phyloP scores from a whole-genome alignment of 2,113 vertebrate species.

The Indicator indicator region DNA sequence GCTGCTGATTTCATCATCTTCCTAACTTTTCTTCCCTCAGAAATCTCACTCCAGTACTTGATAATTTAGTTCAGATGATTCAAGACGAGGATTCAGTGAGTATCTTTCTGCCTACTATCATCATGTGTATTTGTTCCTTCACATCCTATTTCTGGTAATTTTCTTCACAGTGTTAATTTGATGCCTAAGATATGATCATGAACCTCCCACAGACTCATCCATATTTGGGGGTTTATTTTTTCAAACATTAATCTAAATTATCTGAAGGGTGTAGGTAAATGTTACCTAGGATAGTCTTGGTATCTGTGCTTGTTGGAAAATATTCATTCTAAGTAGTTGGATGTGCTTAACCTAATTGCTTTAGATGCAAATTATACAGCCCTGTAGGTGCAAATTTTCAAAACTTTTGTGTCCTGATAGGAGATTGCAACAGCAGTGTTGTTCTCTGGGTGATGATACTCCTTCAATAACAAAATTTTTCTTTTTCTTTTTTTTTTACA shows the following conservation, averaged over 20 bases:
- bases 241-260: neutral
- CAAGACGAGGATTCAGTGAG: constrained; percentile 98
- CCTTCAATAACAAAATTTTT: neutral
- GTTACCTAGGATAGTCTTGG: neutral
- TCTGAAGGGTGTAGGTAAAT: neutral
- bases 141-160: neutral
- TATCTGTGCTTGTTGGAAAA: neutral
- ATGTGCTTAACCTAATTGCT: neutral
- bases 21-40: constrained; percentile 78
- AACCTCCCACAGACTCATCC: neutral
- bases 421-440: neutral
- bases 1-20: constrained; percentile 61
- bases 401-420: neutral
- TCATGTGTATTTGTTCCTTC: neutral
- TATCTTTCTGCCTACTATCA: constrained; percentile 46
- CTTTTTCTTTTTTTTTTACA: neutral
- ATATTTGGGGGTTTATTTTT: neutral
- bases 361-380: neutral
- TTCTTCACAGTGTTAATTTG: neutral
- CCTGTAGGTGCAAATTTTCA: neutral
- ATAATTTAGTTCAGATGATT: constrained; percentile 97
- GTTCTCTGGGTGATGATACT: neutral
- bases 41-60: constrained; percentile 94
- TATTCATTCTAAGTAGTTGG: neutral
- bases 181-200: neutral